Percentiles rank a stretch among this genome's conserved stretches.
phyloP scores from a whole-genome alignment of 1,140 invertebrate species.

The Drosophila micromelanica region DNA sequence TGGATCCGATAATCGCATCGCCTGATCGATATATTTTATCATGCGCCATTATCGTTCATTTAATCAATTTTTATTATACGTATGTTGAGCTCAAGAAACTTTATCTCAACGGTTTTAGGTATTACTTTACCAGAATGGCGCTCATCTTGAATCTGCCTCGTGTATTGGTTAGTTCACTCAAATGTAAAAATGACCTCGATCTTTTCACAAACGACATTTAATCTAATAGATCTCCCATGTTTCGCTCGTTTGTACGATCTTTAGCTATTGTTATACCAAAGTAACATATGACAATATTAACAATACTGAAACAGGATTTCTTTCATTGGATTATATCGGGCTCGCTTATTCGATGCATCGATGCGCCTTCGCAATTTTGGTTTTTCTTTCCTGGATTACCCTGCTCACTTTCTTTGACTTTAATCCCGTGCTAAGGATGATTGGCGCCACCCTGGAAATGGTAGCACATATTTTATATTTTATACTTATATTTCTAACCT shows the following conservation, averaged over 20 bases:
- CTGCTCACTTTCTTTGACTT: constrained; percentile 84
- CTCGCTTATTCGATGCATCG: background rate
- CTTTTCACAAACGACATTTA: too few relatives aligned
- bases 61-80: constrained; percentile 23
- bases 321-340: background rate
- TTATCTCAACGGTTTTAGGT: background rate
- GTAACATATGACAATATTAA: background rate
- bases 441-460: constrained; percentile 87
- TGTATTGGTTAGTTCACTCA: constrained; percentile 6
- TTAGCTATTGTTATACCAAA: background rate
- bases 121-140: background rate
- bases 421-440: constrained; percentile 90
- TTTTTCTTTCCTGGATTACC: constrained; percentile 44
- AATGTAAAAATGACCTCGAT: background rate
- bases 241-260: background rate
- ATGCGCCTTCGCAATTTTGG: constrained; percentile 24
- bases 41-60: background rate
- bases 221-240: background rate
- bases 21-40: background rate
- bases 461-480: constrained; percentile 27
- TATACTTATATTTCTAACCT: background rate
- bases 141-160: background rate
- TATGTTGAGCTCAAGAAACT: constrained; percentile 12
- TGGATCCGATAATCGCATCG: background rate
- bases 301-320: background rate